These are phyloP conservation scores for Matsumyia berberina DNA, from an alignment of 2,888 invertebrate species.

Conservation along the genomic window DNA sequence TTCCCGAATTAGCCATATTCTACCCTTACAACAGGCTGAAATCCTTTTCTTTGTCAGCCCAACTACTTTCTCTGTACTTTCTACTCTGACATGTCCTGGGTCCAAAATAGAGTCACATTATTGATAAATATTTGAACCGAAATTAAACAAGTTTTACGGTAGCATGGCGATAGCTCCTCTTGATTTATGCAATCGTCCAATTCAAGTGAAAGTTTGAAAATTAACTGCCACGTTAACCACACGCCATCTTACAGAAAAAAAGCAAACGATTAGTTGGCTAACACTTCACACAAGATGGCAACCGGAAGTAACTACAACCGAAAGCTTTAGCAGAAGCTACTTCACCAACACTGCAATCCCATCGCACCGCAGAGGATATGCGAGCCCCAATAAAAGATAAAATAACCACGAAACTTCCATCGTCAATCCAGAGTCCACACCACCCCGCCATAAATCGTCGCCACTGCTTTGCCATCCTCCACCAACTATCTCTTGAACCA, in stretches of 20 bases:
- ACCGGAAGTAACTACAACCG: background rate
- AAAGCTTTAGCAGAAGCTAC: slow-evolving; percentile 6
- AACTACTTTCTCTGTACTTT: too few species aligned
- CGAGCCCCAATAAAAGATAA: slow-evolving; percentile 2
- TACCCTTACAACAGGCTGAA: too few species aligned
- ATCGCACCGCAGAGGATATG: background rate
- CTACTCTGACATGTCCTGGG: too few species aligned
- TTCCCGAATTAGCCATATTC: too few species aligned
- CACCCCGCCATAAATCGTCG: background rate
- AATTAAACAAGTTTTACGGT: too few species aligned
- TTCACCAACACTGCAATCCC: slow-evolving; percentile 5
- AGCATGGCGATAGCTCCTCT: too few species aligned
- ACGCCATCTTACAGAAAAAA: slow-evolving; percentile 43
- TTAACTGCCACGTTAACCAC: background rate
- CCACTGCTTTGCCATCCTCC: background rate
- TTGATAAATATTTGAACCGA: too few species aligned
- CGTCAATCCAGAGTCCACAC: slow-evolving; percentile 5
- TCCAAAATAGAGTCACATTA: too few species aligned
- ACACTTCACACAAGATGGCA: background rate
- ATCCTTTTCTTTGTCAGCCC: too few species aligned
- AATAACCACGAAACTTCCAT: slow-evolving; percentile 8
- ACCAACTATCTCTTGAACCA: slow-evolving; percentile 21
- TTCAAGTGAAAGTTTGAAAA: background rate
- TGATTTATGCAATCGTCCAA: too few species aligned
- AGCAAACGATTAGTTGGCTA: background rate